Percentiles rank a stretch among this genome's conserved stretches.
Evolutionary conservation across 2,888 invertebrate species (phyloP).

Genomic region (Cantharis lateralis): DNA sequence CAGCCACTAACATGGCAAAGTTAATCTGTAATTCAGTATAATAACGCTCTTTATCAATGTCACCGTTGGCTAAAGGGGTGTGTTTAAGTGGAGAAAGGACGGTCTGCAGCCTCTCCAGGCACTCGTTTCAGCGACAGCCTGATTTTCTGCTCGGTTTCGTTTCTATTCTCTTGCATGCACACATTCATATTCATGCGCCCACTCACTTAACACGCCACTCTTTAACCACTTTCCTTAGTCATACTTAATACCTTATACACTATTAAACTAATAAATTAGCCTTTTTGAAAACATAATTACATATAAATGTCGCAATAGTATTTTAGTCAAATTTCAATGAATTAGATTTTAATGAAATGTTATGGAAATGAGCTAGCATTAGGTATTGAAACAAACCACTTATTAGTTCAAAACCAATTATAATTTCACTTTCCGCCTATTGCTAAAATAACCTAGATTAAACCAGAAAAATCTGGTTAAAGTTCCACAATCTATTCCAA

Average conservation of each 20-base stretch:
- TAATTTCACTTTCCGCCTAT: not conserved
- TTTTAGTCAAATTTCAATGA: not conserved
- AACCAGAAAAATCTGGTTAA: not conserved
- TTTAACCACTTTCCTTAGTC: slow-evolving; percentile 15
- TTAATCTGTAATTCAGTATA: slow-evolving; percentile 53
- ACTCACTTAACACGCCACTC: slow-evolving; percentile 41
- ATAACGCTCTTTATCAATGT: slow-evolving; percentile 52
- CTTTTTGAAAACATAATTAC: not conserved
- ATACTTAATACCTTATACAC: not conserved
- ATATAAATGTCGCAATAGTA: not conserved
- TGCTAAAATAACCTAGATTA: not conserved
- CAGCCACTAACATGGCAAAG: slow-evolving; percentile 40
- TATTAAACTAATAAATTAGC: not conserved
- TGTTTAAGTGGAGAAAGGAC: slow-evolving; percentile 45
- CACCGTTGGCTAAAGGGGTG: slow-evolving; percentile 43
- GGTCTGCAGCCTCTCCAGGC: slow-evolving; percentile 39
- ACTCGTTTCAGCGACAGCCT: slow-evolving; percentile 45
- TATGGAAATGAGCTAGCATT: not conserved
- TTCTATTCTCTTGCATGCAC: slow-evolving; percentile 43
- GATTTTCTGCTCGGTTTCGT: slow-evolving; percentile 51
- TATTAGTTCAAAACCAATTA: not conserved
- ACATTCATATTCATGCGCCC: slow-evolving; percentile 48
- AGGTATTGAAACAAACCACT: not conserved
- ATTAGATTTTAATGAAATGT: not conserved
- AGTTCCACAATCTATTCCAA: not conserved